Evolutionary conservation across 53 echinoderm and acorn worm species (phyloP).

Genomic region (Echinarachnius parma): DNA sequence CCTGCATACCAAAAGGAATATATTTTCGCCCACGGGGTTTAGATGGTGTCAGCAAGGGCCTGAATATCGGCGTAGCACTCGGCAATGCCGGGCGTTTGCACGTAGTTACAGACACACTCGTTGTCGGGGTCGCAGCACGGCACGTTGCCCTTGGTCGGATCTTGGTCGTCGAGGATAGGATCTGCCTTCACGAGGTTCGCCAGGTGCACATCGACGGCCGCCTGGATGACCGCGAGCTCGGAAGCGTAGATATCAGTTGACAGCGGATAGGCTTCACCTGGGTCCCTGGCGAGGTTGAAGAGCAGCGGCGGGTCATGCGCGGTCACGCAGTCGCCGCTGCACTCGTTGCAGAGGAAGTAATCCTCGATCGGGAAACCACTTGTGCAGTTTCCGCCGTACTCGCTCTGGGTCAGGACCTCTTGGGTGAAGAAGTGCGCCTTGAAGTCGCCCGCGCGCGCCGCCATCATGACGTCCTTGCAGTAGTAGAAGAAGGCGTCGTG

Average conservation of each 20-base stretch:
- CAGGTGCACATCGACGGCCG: constrained; percentile 39
- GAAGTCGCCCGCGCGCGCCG: constrained; percentile 56
- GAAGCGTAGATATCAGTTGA: neutral
- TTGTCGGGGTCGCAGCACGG: constrained; percentile 60
- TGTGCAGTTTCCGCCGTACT: constrained; percentile 23
- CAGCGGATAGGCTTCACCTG: constrained; percentile 72
- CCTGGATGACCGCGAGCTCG: constrained; percentile 16
- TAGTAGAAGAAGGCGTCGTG: constrained; percentile 66
- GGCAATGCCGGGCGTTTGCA: constrained; percentile 3
- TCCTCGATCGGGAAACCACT: constrained; percentile 42
- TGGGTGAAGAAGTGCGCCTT: constrained; percentile 67
- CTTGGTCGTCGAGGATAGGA: constrained; percentile 45
- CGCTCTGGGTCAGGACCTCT: constrained; percentile 8
- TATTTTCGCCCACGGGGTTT: too few relatives aligned
- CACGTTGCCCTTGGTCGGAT: constrained; percentile 2
- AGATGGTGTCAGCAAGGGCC: too few relatives aligned
- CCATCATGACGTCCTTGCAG: constrained; percentile 61
- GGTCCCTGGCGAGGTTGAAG: constrained; percentile 65
- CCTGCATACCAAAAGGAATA: too few relatives aligned
- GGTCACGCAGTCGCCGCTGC: constrained; percentile 57
- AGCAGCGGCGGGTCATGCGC: constrained; percentile 71
- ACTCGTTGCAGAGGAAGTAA: constrained; percentile 39
- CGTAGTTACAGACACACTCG: constrained; percentile 39
- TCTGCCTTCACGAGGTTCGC: constrained; percentile 39
- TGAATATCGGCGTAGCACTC: constrained; percentile 45